phyloP scores from a whole-genome alignment of 2,797 vertebrate species.

The Sebastes alutus region DNA sequence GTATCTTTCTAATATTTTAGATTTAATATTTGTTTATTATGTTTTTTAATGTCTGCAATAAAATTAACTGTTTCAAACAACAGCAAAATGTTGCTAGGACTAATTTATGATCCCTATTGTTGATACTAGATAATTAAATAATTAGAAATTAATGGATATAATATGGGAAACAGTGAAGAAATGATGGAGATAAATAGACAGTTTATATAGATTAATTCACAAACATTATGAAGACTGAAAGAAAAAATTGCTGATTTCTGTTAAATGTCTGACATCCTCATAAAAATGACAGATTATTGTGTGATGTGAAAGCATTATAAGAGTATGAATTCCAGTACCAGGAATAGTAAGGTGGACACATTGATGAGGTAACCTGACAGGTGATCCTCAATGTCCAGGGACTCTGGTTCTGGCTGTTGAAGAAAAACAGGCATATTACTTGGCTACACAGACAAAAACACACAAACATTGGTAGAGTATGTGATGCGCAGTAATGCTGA shows the following conservation, averaged over 20 bases:
- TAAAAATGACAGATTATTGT: background rate
- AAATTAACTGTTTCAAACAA: background rate
- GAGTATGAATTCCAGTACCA: slow-evolving; percentile 82
- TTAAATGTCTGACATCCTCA: background rate
- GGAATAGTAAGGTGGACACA: slow-evolving; percentile 90
- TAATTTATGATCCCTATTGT: background rate
- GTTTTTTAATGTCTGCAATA: background rate
- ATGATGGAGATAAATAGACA: background rate
- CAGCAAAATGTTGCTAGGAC: background rate
- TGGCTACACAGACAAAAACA: background rate
- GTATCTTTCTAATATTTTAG: background rate
- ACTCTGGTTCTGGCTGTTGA: slow-evolving; percentile 82
- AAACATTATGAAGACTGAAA: background rate
- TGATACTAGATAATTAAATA: background rate
- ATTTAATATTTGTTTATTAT: background rate
- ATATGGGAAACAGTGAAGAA: background rate
- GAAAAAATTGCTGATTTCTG: background rate
- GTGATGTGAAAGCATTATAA: background rate
- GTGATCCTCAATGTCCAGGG: slow-evolving; percentile 92
- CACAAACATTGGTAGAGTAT: background rate
- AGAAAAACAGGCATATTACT: slow-evolving; percentile 21
- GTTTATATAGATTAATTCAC: background rate
- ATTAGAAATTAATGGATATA: background rate
- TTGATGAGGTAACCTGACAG: slow-evolving; percentile 92
- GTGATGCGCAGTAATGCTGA: slow-evolving; percentile 18